phyloP scores from a whole-genome alignment of 2,888 invertebrate genomes.

The Caenorhabditis sulstoni region DNA sequence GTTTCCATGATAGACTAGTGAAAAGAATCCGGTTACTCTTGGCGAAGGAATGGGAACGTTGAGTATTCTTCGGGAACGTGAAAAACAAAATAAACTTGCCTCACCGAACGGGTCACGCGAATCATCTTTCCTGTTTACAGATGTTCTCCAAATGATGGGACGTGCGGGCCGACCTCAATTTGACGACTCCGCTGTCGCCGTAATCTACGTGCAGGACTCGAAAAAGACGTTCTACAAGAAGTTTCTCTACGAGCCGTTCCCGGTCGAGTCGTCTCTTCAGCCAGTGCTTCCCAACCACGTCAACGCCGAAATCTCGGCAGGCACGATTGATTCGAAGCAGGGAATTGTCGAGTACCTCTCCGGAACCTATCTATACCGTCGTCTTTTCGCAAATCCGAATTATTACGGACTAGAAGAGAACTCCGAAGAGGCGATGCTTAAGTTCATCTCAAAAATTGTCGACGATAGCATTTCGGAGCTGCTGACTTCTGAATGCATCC shows the following conservation, averaged over 20 bases:
- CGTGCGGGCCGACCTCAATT: slow-evolving; percentile 97
- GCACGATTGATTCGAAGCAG: slow-evolving; percentile 86
- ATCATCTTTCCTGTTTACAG: slow-evolving; percentile 81
- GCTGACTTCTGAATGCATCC: slow-evolving; percentile 88
- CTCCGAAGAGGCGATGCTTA: slow-evolving; percentile 82
- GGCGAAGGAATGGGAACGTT: too few species aligned
- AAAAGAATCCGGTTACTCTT: neutral
- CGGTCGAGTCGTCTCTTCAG: slow-evolving; percentile 95
- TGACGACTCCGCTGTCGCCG: slow-evolving; percentile 89
- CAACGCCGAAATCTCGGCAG: slow-evolving; percentile 94
- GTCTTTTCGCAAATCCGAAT: slow-evolving; percentile 91
- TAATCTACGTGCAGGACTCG: slow-evolving; percentile 87
- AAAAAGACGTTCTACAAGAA: slow-evolving; percentile 99
- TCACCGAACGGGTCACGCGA: too few species aligned
- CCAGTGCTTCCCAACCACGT: slow-evolving; percentile 95
- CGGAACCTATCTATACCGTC: slow-evolving; percentile 97
- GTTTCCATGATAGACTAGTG: neutral
- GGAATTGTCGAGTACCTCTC: slow-evolving; percentile 95
- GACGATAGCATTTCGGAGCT: slow-evolving; percentile 88
- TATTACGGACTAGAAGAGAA: slow-evolving; percentile 89
- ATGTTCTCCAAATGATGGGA: slow-evolving; percentile 99
- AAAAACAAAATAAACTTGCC: neutral
- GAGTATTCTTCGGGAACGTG: too few species aligned
- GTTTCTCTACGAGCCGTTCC: slow-evolving; percentile 98
- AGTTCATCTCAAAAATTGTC: slow-evolving; percentile 89